Evolutionary conservation across 2,888 invertebrate species (phyloP).

Genomic region (Coelinius sp.): DNA sequence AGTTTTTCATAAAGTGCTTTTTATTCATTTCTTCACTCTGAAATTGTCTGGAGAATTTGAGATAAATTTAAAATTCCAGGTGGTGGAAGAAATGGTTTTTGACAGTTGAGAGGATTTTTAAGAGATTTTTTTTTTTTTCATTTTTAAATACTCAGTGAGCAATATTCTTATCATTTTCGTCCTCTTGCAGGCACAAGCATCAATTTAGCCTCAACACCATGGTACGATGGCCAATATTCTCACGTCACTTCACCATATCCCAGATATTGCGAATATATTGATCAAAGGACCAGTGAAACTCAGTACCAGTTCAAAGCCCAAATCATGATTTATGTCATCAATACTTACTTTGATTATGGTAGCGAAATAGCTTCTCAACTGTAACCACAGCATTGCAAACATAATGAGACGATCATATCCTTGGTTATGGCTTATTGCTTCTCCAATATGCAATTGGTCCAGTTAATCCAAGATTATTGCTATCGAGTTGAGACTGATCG

Average conservation of each 20-base stretch:
- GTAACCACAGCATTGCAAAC: background rate
- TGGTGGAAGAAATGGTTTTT: background rate
- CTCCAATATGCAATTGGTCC: background rate
- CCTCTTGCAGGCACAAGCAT: background rate
- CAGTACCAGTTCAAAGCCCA: background rate
- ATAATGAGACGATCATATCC: background rate
- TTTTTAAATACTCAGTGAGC: background rate
- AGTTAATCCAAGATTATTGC: background rate
- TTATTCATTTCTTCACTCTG: background rate
- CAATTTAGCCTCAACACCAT: background rate
- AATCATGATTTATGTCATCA: constrained; percentile 11
- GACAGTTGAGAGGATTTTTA: background rate
- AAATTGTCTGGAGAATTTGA: background rate
- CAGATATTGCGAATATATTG: constrained; percentile 20
- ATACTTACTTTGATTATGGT: background rate
- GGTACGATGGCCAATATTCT: background rate
- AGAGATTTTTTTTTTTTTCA: too few species aligned
- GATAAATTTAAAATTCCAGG: constrained; percentile 5
- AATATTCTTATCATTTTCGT: background rate
- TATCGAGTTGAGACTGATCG: background rate
- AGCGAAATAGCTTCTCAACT: background rate
- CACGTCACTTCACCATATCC: background rate
- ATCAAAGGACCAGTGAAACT: background rate
- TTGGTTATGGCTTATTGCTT: constrained; percentile 9
- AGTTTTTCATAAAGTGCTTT: background rate